A percentile compares a stretch with the other conserved stretches of the same genome.
phyloP scores from a whole-genome alignment of 2,113 vertebrate genomes.

The Nesoenas mayeri region DNA sequence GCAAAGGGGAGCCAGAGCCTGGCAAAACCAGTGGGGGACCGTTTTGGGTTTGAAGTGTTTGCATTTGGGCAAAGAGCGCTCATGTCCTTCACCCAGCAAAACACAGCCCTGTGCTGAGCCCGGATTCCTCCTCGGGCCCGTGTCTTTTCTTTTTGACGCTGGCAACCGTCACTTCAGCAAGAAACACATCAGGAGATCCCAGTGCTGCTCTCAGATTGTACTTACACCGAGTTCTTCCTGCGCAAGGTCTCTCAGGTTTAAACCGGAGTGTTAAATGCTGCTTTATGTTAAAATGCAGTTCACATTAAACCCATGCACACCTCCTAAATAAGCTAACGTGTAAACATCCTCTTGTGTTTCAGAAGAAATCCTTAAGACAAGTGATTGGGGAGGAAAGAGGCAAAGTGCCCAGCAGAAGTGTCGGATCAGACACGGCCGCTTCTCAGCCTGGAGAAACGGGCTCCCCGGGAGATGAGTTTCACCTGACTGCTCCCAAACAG shows the following conservation, averaged over 20 bases:
- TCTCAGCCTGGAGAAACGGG: background rate
- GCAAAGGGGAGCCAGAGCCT: background rate
- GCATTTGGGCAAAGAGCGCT: background rate
- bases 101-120: background rate
- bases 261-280: background rate
- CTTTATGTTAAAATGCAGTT: background rate
- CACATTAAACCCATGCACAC: background rate
- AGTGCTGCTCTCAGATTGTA: background rate
- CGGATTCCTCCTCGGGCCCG: background rate
- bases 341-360: constrained; percentile 52
- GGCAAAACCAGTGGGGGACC: background rate
- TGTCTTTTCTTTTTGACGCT: background rate
- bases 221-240: background rate
- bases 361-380: constrained; percentile 72
- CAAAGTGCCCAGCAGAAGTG: constrained; percentile 55
- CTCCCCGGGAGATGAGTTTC: constrained; percentile 11
- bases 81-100: background rate
- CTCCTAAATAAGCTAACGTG: background rate
- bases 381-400: constrained; percentile 60
- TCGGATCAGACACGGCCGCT: constrained; percentile 53
- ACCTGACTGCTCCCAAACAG: constrained; percentile 19
- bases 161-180: background rate
- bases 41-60: accelerated
- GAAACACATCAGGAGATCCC: background rate
- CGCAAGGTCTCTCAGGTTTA: background rate